Evolutionary conservation across 2,888 invertebrate genomes (phyloP), one percentile per base, ranked within the genome.

Genomic region (Dryococelus australis): DNA sequence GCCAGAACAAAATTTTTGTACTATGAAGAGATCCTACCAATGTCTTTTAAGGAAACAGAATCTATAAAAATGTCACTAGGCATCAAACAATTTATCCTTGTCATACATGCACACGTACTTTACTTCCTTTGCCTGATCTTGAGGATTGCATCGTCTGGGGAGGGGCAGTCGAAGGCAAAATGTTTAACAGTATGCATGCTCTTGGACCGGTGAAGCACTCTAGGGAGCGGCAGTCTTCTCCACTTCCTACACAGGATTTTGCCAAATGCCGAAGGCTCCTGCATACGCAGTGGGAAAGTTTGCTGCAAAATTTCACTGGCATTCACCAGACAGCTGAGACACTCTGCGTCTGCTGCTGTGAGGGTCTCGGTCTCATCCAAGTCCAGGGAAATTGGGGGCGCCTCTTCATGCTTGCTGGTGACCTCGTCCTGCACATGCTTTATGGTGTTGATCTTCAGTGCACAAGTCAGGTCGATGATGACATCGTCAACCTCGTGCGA

Each of bases 71-170:
- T 24, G 16, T 65, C n/a, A 24, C 24, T 24, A 24, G 10, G n/a
- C 65, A 65, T 20, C n/a, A 10, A 65, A 5, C 6, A 65, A 65
- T 65, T 5, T n/a, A 65, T 9, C 65, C 16, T n/a, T 65, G 8
- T 65, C 65, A 65, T 24, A 8, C 9, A 84, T 89, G 86, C 83
- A 89, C 89, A 43, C 87, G 47, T 80, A 89, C 35, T 88, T 89
- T 89, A 28, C 85, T 87, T 88, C 87, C 90, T 89, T 85, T 89
- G 91, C 65, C 93, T 91, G 90, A 92, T 91, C 87, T 90, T 90
- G n/a, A 91, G 92, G 86, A 95, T 93, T 87, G 93, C 90, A 91
- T 94, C 94, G 92, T 95, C 95, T 16, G 95, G 95, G 0, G 95
- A 96, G 3, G 94, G 94, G 80, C 93, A 93, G 51, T 93, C 92